These are phyloP conservation scores for Protaetia brevitarsis DNA, from an alignment of 1,140 invertebrate genomes.

Conservation along the genomic window DNA sequence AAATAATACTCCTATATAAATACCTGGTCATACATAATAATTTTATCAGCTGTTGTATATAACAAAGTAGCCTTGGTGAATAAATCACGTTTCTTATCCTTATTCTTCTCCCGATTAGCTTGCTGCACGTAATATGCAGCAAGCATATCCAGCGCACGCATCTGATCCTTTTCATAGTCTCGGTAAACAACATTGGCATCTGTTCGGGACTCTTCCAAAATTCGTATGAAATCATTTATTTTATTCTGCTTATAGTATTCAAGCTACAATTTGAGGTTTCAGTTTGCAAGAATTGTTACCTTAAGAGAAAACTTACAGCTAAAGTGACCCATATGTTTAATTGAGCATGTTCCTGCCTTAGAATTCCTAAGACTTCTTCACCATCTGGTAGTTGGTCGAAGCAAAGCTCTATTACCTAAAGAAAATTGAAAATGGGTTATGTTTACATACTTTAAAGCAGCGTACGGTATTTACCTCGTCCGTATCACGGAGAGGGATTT, in stretches of 20 bases:
- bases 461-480: conserved; percentile 68
- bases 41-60: conserved; percentile 98
- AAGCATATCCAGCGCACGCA: conserved; percentile 92
- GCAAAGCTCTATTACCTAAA: conserved; percentile 92
- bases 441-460: conserved; percentile 1
- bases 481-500: conserved; percentile 88
- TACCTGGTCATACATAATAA: conserved; percentile 99
- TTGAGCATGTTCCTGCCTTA: conserved; percentile 89
- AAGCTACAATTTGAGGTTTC: conserved; percentile 57
- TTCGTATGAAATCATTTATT: conserved; percentile 89
- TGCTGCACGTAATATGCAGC: conserved; percentile 98
- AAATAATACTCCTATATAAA: conserved; percentile 25
- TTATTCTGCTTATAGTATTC: conserved; percentile 96
- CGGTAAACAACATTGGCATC: conserved; percentile 87
- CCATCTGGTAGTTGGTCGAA: conserved; percentile 91
- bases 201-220: conserved; percentile 81
- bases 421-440: conserved; percentile 35
- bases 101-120: conserved; percentile 93
- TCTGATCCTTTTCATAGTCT: conserved; percentile 95
- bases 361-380: conserved; percentile 91
- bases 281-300: neutral
- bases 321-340: conserved; percentile 94
- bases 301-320: conserved; percentile 70
- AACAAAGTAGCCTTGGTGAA: conserved; percentile 96
- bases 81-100: conserved; percentile 91